These are phyloP conservation scores for Altica lythri DNA, from an alignment of 2,888 invertebrate genomes.

Conservation along the genomic window DNA sequence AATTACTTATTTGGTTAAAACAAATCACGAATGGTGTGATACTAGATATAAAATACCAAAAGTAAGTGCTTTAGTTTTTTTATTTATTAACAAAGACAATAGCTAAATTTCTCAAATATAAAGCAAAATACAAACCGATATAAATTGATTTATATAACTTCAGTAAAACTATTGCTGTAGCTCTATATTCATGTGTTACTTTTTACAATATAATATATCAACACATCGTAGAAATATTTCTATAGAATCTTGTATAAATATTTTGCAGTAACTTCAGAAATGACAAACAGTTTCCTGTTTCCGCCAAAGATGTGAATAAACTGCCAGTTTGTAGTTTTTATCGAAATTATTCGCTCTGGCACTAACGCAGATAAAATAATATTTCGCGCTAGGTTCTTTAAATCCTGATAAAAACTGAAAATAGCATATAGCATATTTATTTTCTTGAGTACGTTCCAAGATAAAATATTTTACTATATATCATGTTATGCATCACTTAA, in stretches of 20 bases:
- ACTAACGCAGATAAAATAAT: constrained; percentile 11
- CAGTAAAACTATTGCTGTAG: no score
- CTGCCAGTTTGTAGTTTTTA: constrained; percentile 17
- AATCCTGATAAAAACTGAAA: constrained; percentile 2
- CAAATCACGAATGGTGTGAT: no score
- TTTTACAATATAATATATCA: constrained; percentile 8
- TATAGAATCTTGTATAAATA: not conserved
- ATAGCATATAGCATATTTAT: constrained; percentile 1
- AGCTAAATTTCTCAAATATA: no score
- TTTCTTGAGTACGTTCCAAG: constrained; percentile 12
- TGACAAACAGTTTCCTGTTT: constrained; percentile 16
- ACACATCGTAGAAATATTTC: not conserved
- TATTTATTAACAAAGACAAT: no score
- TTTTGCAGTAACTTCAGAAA: constrained; percentile 6
- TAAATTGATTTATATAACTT: no score
- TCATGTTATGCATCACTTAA: not conserved
- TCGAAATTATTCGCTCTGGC: constrained; percentile 5
- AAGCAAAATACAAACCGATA: no score
- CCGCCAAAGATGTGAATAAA: constrained; percentile 13
- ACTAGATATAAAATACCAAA: no score
- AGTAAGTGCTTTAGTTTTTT: no score
- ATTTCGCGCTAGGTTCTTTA: constrained; percentile 9
- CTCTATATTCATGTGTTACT: no score
- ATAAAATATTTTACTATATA: not conserved
- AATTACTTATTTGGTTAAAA: no score